Percentiles rank a stretch among this genome's conserved stretches.
These are phyloP conservation scores for Poeciliopsis turneri DNA, from an alignment of 2,797 vertebrate species.

Conservation along the genomic window DNA sequence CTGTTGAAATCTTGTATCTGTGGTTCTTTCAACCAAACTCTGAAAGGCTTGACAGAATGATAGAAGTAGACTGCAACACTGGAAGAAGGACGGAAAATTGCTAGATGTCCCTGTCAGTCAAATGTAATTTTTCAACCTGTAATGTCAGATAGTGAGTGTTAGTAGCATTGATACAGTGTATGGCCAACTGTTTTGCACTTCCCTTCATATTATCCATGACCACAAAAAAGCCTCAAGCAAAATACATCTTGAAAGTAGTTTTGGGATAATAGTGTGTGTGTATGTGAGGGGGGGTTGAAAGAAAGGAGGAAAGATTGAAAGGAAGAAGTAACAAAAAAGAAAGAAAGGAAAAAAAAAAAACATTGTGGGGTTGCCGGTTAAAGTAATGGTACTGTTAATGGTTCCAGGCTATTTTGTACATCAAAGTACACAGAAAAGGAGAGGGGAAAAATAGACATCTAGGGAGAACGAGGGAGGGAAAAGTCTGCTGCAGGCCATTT, in stretches of 20 bases:
- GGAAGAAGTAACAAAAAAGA: conserved; percentile 50
- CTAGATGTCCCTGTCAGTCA: conserved; percentile 65
- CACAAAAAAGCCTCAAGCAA: conserved; percentile 49
- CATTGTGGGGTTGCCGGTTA: conserved; percentile 68
- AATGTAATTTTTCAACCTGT: conserved; percentile 34
- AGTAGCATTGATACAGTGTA: conserved; percentile 25
- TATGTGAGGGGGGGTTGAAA: conserved; percentile 38
- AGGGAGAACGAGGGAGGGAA: conserved; percentile 39
- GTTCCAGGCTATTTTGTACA: conserved; percentile 80
- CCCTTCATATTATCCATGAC: conserved; percentile 59
- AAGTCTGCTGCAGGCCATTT: conserved; percentile 75
- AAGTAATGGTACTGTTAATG: conserved; percentile 79
- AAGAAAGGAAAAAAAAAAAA: conserved; percentile 53
- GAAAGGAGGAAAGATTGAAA: conserved; percentile 45
- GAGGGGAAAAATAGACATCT: conserved; percentile 39
- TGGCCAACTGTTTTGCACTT: conserved; percentile 43
- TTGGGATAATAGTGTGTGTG: conserved; percentile 33
- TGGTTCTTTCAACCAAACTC: conserved; percentile 50
- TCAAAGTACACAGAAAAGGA: conserved; percentile 76
- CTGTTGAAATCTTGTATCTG: conserved; percentile 32
- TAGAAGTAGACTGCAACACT: conserved; percentile 33
- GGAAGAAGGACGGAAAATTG: conserved; percentile 44
- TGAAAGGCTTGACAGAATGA: conserved; percentile 62
- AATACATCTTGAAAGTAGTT: conserved; percentile 67
- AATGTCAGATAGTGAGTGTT: conserved; percentile 41